Evolutionary conservation across 1,140 invertebrate genomes (phyloP).

Genomic region (Sarcophaga peregrina): DNA sequence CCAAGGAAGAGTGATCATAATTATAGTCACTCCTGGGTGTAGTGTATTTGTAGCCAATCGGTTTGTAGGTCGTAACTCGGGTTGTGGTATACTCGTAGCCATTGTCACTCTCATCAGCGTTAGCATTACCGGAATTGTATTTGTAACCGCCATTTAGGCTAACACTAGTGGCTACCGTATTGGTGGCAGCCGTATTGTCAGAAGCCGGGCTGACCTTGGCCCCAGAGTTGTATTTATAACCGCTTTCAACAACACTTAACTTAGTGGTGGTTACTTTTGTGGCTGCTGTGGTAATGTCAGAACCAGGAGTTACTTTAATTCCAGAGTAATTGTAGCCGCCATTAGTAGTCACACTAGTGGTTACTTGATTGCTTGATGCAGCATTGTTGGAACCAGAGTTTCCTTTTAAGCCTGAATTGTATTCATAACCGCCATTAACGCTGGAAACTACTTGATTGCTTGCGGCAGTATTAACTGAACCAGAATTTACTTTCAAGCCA

Average conservation of each 20-base stretch:
- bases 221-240: neutral
- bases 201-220: no score
- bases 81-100: slow-evolving; percentile 12
- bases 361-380: neutral
- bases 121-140: neutral
- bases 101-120: neutral
- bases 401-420: neutral
- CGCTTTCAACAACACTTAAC: neutral
- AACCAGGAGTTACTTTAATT: neutral
- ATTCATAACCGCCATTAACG: neutral
- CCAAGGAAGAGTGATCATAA: neutral
- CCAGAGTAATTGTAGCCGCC: neutral
- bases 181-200: neutral
- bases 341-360: neutral
- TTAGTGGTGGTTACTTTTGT: neutral
- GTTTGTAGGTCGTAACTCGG: neutral
- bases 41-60: neutral
- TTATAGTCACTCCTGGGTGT: neutral
- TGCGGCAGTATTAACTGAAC: no score
- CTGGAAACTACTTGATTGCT: neutral
- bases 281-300: neutral
- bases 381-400: neutral
- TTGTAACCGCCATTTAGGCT: neutral
- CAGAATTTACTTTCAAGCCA: no score
- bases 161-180: neutral